These are phyloP conservation scores for Xestia c-nigrum DNA, from an alignment of 2,888 invertebrate genomes.

Conservation along the genomic window DNA sequence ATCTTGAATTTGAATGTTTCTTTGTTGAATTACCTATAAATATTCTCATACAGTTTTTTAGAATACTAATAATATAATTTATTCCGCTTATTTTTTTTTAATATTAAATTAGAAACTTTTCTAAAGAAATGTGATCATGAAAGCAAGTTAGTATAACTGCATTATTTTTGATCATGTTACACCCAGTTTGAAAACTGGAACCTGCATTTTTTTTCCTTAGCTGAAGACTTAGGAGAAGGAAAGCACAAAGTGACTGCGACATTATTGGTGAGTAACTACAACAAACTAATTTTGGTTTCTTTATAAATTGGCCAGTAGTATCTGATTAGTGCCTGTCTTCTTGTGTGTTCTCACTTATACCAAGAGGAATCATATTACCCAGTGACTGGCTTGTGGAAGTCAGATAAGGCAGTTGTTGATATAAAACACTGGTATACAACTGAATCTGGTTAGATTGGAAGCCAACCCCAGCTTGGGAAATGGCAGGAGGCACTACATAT, in stretches of 20 bases:
- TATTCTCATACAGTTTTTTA: neutral
- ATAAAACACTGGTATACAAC: neutral
- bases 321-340: neutral
- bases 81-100: neutral
- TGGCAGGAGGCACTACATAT: neutral
- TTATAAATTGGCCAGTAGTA: neutral
- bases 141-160: slow-evolving; percentile 63
- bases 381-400: neutral
- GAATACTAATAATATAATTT: neutral
- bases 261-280: slow-evolving; percentile 42
- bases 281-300: neutral
- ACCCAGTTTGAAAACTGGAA: slow-evolving; percentile 77
- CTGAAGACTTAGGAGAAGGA: slow-evolving; percentile 32
- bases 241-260: neutral
- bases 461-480: no score
- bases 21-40: neutral
- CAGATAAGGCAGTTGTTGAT: neutral
- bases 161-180: slow-evolving; percentile 71
- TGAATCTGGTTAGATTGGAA: neutral
- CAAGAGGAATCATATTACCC: neutral
- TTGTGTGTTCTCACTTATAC: neutral
- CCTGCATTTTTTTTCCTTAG: slow-evolving; percentile 55
- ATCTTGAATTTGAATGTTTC: neutral
- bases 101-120: slow-evolving; percentile 2
- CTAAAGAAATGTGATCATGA: slow-evolving; percentile 66